Evolutionary conservation across 2,888 invertebrate species (phyloP), one percentile per base, ranked within the genome.

Genomic region (Venusia cambrica): DNA sequence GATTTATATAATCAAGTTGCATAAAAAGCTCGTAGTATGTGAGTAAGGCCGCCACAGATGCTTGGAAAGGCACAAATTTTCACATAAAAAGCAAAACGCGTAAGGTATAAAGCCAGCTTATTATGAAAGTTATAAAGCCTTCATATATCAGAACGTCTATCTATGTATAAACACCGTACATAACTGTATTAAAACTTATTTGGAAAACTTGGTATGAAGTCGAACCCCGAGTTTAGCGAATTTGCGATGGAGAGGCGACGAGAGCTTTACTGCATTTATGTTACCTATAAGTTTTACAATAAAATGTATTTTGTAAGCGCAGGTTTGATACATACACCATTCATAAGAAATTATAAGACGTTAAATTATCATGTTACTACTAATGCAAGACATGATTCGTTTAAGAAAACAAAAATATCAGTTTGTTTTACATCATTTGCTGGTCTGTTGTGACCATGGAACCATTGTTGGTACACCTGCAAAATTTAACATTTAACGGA

Each of bases 101-200:
- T 24, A 19, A 18, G 26, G 27, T 22, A 27, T 30, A 39, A 38
- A 31, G 26, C 21, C 34, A 17, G 26, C 39, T 35, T 32, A 40
- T 36, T 40, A 27, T 40, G 22, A 16, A 36, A 40, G 40, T 40
- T 40, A 19, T 25, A 27, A 36, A 38, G 38, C 21, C 35, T n/a
- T 30, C 38, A 32, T 43, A 38, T 32, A 43, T 43, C 43, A 45
- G 24, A 36, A 33, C 32, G 26, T 21, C 11, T 27, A 36, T 37
- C 22, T 36, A 39, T 45, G 43, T 40, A 42, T 44, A 49, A 43
- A 45, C 45, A 34, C 36, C 34, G 16, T 35, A 29, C 20, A 34
- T 48, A 49, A 46, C 49, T 46, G 49, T 46, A 49, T 51, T 54
- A 51, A 48, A 54, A 48, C 38, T 54, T 45, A 45, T 48, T 51